These are phyloP conservation scores for Lithosia quadra DNA, from an alignment of 2,888 invertebrate genomes.

Conservation along the genomic window DNA sequence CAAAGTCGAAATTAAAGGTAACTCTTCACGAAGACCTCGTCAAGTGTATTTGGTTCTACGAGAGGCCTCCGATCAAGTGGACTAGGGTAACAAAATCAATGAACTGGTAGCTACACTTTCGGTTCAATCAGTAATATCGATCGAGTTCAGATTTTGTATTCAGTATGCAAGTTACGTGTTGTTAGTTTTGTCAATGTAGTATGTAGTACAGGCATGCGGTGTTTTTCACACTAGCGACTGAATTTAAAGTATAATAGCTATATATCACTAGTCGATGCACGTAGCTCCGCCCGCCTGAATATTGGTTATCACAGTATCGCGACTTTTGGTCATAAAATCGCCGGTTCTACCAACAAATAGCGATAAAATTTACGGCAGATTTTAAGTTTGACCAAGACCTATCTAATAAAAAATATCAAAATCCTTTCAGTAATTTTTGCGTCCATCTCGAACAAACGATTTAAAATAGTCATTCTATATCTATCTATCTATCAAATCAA, in stretches of 20 bases:
- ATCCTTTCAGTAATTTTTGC: too few species aligned
- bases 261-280: too few species aligned
- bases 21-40: constrained; percentile 15
- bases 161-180: constrained; percentile 33
- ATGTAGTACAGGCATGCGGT: constrained; percentile 20
- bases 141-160: constrained; percentile 40
- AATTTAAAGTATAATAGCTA: background rate
- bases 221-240: background rate
- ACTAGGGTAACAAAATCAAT: constrained; percentile 31
- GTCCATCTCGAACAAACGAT: too few species aligned
- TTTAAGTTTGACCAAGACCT: too few species aligned
- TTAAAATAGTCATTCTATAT: too few species aligned
- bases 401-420: too few species aligned
- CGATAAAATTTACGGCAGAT: too few species aligned
- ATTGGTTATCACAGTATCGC: too few species aligned
- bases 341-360: too few species aligned
- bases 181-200: constrained; percentile 25
- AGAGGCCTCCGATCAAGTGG: constrained; percentile 2
- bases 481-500: too few species aligned
- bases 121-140: constrained; percentile 50
- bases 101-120: constrained; percentile 18
- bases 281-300: too few species aligned
- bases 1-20: constrained; percentile 8
- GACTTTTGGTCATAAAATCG: too few species aligned
- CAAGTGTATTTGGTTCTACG: constrained; percentile 16